phyloP scores from a whole-genome alignment of 2,888 invertebrate species.

The Diarsia brunnea region DNA sequence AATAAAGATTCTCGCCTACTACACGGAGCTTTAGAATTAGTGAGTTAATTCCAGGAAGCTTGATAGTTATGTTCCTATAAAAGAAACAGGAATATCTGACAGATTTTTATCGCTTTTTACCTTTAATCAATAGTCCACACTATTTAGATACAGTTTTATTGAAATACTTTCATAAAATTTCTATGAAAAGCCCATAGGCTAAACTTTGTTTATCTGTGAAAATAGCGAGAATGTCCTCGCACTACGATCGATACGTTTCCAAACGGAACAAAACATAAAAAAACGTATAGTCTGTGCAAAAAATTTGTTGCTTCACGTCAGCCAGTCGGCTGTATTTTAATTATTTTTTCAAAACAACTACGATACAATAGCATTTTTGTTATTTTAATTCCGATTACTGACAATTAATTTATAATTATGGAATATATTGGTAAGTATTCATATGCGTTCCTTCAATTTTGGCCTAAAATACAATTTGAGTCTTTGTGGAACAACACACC shows the following conservation, averaged over 20 bases:
- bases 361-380: conserved; percentile 72
- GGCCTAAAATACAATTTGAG: conserved; percentile 68
- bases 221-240: conserved; percentile 27
- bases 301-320: conserved; percentile 89
- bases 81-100: too few relatives aligned
- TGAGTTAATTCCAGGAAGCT: not conserved
- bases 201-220: not conserved
- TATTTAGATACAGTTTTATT: not conserved
- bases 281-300: conserved; percentile 71
- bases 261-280: conserved; percentile 50
- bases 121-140: not conserved
- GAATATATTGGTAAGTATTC: conserved; percentile 84
- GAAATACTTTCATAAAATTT: not conserved
- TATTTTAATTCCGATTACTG: conserved; percentile 69
- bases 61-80: not conserved
- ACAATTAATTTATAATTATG: conserved; percentile 78
- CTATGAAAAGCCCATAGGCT: not conserved
- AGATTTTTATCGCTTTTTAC: not conserved
- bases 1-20: not conserved
- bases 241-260: conserved; percentile 51
- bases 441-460: conserved; percentile 63
- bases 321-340: conserved; percentile 85
- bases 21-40: not conserved
- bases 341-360: conserved; percentile 88
- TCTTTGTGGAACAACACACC: conserved; percentile 74